phyloP scores from a whole-genome alignment of 1,140 invertebrate species.

The Camponotus vicinus region DNA sequence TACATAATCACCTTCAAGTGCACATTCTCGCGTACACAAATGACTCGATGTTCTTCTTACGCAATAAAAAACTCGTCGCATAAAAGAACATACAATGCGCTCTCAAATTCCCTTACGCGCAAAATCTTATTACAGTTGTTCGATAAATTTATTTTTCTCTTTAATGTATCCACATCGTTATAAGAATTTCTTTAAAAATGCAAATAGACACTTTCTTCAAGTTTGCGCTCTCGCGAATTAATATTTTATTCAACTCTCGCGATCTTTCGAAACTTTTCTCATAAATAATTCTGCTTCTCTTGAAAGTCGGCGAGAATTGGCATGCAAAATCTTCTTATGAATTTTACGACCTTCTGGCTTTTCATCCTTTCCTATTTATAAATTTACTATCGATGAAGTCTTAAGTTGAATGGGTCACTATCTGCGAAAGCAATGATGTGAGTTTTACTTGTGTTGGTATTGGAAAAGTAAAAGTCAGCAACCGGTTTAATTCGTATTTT shows the following conservation, averaged over 20 bases:
- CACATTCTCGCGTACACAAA: background rate
- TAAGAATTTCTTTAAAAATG: background rate
- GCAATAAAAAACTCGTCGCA: conserved; percentile 17
- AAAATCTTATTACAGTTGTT: conserved; percentile 20
- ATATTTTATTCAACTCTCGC: conserved; percentile 2
- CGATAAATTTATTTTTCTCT: background rate
- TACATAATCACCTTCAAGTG: conserved; percentile 48
- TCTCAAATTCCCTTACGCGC: background rate
- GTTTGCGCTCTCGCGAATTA: background rate
- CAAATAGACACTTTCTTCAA: background rate
- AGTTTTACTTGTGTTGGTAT: conserved; percentile 77
- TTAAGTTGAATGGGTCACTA: conserved; percentile 71
- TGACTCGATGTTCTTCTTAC: conserved; percentile 24
- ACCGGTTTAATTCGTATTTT: conserved; percentile 64
- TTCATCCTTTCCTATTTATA: conserved; percentile 16
- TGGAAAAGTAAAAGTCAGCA: conserved; percentile 80
- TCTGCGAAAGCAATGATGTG: conserved; percentile 74
- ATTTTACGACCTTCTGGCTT: conserved; percentile 3
- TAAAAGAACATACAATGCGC: background rate
- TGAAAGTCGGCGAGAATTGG: background rate
- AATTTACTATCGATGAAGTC: background rate
- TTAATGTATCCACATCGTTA: background rate
- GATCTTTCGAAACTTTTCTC: background rate
- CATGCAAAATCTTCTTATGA: background rate
- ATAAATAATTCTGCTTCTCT: conserved; percentile 43